Conservation (phyloP, 2,113 vertebrate genomes). For the Maccullochella peelii region DNA sequence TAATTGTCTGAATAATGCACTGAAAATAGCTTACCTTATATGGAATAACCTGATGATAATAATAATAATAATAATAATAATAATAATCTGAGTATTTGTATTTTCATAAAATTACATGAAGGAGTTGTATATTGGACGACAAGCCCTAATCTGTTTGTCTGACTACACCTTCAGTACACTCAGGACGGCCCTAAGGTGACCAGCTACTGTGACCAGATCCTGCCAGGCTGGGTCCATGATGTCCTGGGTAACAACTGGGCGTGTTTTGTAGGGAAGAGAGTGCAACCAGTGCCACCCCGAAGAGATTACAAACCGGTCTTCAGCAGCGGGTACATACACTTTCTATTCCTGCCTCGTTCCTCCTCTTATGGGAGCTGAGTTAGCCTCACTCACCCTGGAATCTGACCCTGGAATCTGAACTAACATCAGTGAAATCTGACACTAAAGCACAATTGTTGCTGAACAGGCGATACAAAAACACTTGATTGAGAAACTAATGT, state of each 20-base stretch:
- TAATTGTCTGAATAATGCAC: not conserved
- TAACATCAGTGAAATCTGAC: not conserved
- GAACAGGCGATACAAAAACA: not conserved
- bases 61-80: too few relatives aligned
- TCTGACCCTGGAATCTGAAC: not conserved
- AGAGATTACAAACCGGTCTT: constrained; percentile 28
- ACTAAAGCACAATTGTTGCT: not conserved
- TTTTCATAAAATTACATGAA: not conserved
- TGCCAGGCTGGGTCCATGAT: constrained; percentile 95
- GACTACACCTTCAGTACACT: constrained; percentile 86
- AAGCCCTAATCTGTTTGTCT: not conserved
- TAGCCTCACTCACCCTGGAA: not conserved
- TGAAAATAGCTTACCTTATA: not conserved
- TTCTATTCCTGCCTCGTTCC: not conserved
- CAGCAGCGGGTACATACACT: constrained; percentile 51
- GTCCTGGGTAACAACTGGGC: constrained; percentile 95
- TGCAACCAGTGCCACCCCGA: constrained; percentile 68
- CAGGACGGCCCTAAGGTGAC: constrained; percentile 84
- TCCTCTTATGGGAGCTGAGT: not conserved
- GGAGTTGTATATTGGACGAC: not conserved
- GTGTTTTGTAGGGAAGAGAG: constrained; percentile 90
- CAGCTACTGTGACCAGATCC: constrained; percentile 94
- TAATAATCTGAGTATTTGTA: not conserved
- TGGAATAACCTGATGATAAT: not conserved
- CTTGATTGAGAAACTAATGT: not conserved